These are phyloP conservation scores for Orbicella faveolata DNA, from an alignment of 64 coral and sea anemone species.

Conservation along the genomic window DNA sequence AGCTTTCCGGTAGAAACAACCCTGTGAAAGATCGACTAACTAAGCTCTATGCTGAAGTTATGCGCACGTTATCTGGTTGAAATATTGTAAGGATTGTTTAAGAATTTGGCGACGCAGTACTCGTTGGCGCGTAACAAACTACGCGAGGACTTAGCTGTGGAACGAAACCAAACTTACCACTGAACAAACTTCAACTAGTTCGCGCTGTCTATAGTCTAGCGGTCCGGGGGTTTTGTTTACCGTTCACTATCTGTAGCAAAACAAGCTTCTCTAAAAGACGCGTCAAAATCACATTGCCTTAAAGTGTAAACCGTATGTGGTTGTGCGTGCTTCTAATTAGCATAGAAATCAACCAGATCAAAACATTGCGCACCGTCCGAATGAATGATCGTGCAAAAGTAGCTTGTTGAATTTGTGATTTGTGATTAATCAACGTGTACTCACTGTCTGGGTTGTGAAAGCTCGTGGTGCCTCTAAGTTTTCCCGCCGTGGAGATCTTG, in stretches of 20 bases:
- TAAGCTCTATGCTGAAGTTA: background rate
- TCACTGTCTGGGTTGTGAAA: background rate
- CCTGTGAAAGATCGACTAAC: too few species aligned
- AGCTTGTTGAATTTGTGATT: background rate
- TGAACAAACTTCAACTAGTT: conserved; percentile 32
- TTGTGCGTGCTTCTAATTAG: conserved; percentile 13
- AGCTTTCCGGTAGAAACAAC: background rate
- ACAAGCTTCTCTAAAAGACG: background rate
- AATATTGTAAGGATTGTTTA: conserved; percentile 16
- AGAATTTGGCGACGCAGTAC: conserved; percentile 2
- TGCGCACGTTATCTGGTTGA: background rate
- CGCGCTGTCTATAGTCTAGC: background rate
- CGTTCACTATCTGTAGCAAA: background rate
- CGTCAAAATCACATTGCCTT: background rate
- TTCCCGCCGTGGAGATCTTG: background rate
- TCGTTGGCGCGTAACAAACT: background rate
- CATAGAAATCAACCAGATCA: conserved; percentile 9
- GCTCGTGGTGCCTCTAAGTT: background rate
- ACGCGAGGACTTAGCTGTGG: background rate
- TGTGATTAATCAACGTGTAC: background rate
- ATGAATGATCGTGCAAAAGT: background rate
- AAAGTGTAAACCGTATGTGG: background rate
- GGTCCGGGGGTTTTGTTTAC: conserved; percentile 37
- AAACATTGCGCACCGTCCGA: conserved; percentile 10
- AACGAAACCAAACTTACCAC: conserved; percentile 4